phyloP scores from a whole-genome alignment of 2,888 invertebrate species.

The Eilema caniola region DNA sequence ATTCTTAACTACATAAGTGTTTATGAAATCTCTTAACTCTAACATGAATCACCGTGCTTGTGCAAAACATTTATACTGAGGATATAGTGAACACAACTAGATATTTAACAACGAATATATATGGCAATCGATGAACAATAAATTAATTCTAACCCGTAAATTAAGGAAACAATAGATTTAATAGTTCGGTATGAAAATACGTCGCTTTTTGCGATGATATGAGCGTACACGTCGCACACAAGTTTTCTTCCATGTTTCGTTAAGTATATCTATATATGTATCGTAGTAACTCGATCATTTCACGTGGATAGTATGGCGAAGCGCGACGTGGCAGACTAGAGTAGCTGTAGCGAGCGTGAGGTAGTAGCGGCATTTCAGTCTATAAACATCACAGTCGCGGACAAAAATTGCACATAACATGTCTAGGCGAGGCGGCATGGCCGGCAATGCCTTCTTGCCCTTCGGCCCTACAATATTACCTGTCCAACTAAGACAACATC shows the following conservation, averaged over 20 bases:
- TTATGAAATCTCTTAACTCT: constrained; percentile 67
- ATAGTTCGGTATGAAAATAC: constrained; percentile 65
- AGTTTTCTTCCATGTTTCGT: constrained; percentile 39
- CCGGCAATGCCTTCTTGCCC: constrained; percentile 67
- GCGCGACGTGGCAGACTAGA: constrained; percentile 83
- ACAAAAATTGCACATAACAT: constrained; percentile 86
- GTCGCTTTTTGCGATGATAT: constrained; percentile 74
- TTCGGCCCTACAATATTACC: constrained; percentile 72
- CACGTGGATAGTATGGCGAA: constrained; percentile 56
- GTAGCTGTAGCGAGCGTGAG: constrained; percentile 84
- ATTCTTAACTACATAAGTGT: constrained; percentile 77
- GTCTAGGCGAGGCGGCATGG: constrained; percentile 70
- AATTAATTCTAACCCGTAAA: constrained; percentile 76
- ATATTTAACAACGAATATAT: constrained; percentile 78
- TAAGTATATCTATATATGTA: constrained; percentile 18
- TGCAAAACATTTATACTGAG: constrained; percentile 72
- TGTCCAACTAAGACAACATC: constrained; percentile 73
- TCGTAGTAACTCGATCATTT: constrained; percentile 15
- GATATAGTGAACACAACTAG: constrained; percentile 72
- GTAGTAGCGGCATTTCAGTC: constrained; percentile 88
- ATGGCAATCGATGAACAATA: constrained; percentile 80
- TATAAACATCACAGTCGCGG: constrained; percentile 90
- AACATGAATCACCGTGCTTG: constrained; percentile 79
- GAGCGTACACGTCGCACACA: constrained; percentile 63
- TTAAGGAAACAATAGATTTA: constrained; percentile 62